These are phyloP conservation scores for Phymanthus crucifer DNA, from an alignment of 92 coral and sea anemone genomes.

Conservation along the genomic window DNA sequence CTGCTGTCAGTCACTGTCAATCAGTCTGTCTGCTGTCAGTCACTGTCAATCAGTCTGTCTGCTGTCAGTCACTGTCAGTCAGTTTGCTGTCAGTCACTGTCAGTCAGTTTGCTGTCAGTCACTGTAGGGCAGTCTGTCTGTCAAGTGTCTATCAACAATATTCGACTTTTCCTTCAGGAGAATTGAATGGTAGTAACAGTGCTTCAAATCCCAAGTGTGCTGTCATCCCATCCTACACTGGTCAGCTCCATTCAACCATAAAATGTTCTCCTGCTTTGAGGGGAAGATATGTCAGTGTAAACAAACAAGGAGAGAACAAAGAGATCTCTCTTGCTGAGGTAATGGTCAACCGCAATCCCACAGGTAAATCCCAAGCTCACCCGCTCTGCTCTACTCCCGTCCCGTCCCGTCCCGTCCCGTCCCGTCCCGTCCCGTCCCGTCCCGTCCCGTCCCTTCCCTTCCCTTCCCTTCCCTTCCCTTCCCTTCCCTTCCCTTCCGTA, in stretches of 20 bases:
- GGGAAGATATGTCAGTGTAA: slow-evolving; percentile 19
- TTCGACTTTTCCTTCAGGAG: background rate
- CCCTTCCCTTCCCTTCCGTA: too few species aligned
- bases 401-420: too few species aligned
- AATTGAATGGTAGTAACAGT: background rate
- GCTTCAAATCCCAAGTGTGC: slow-evolving; percentile 14
- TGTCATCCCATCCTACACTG: background rate
- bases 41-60: too few species aligned
- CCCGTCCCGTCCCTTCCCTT: too few species aligned
- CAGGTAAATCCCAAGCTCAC: background rate
- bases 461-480: background rate
- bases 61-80: too few species aligned
- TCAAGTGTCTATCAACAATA: too few species aligned
- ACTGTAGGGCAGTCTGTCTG: too few species aligned
- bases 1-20: too few species aligned
- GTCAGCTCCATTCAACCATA: background rate
- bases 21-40: too few species aligned
- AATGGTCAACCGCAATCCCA: slow-evolving; percentile 21
- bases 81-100: too few species aligned
- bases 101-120: too few species aligned
- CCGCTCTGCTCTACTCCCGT: background rate
- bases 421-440: too few species aligned
- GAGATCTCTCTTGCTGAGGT: slow-evolving; percentile 2
- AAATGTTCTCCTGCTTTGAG: slow-evolving; percentile 5
- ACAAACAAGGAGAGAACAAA: background rate